Conservation (phyloP, 2,888 invertebrate species). For the Gibbula magus region DNA sequence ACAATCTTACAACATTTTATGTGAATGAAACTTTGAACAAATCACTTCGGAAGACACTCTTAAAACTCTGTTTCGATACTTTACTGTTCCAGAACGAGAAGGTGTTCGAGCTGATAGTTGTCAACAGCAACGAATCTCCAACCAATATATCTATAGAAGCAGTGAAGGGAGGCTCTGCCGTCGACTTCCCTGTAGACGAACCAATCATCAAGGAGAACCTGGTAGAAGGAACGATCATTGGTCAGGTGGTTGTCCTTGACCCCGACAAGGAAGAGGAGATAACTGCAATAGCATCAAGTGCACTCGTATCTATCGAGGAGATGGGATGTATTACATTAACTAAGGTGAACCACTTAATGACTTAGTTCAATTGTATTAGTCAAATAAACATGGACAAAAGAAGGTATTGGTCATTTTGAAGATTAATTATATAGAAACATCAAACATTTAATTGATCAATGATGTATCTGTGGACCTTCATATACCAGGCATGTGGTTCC, state of each 20-base stretch:
- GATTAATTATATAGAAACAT: too few species aligned
- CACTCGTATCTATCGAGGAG: constrained; percentile 36
- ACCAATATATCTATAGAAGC: constrained; percentile 29
- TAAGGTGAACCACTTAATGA: constrained; percentile 46
- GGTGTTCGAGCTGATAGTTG: constrained; percentile 35
- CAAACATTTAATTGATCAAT: too few species aligned
- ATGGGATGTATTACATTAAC: constrained; percentile 42
- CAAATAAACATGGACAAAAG: too few species aligned
- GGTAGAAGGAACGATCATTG: constrained; percentile 44
- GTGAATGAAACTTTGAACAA: background rate
- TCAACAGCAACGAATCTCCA: constrained; percentile 48
- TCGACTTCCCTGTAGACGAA: constrained; percentile 35
- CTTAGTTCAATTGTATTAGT: too few species aligned
- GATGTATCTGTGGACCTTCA: too few species aligned
- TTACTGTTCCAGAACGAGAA: constrained; percentile 26
- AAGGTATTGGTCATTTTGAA: too few species aligned
- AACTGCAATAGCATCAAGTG: constrained; percentile 34
- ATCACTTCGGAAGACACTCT: background rate
- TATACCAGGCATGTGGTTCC: too few species aligned
- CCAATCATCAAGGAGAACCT: constrained; percentile 49
- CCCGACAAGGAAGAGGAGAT: constrained; percentile 43
- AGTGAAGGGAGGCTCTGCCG: constrained; percentile 21
- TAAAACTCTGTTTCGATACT: background rate
- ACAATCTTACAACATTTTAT: background rate
- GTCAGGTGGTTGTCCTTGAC: constrained; percentile 46